These are phyloP conservation scores for Hymenochirus boettgeri DNA, from an alignment of 2,113 vertebrate species.

Conservation along the genomic window DNA sequence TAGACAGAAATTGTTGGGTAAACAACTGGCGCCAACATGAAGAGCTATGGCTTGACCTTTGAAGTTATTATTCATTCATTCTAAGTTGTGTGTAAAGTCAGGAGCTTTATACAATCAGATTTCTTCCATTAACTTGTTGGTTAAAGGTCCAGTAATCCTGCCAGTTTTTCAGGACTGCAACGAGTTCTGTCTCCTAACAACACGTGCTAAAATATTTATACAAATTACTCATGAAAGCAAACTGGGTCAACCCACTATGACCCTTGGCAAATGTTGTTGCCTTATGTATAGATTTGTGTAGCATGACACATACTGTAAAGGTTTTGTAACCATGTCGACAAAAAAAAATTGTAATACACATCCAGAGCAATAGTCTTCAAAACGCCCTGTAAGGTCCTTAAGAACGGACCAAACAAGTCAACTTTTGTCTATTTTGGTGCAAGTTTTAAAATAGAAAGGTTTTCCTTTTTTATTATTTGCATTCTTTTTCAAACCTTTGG, in stretches of 20 bases:
- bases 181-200: slow-evolving; percentile 1
- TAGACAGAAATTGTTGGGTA: slow-evolving; percentile 11
- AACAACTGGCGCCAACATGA: slow-evolving; percentile 12
- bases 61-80: slow-evolving; percentile 28
- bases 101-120: slow-evolving; percentile 3
- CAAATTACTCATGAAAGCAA: slow-evolving; percentile 10
- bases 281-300: not conserved
- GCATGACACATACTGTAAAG: too few species aligned
- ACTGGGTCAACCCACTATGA: slow-evolving; percentile 3
- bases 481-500: slow-evolving; percentile 30
- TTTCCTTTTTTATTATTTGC: slow-evolving; percentile 10
- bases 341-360: too few species aligned
- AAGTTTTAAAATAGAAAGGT: not conserved
- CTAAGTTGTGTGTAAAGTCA: slow-evolving; percentile 18
- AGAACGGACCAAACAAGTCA: too few species aligned
- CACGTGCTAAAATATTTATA: slow-evolving; percentile 27
- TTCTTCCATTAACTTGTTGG: slow-evolving; percentile 11
- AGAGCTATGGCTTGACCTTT: slow-evolving; percentile 17
- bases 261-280: slow-evolving; percentile 11
- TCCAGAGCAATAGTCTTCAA: too few species aligned
- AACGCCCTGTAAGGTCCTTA: too few species aligned
- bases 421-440: too few species aligned
- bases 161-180: not conserved
- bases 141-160: slow-evolving; percentile 23
- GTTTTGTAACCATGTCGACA: too few species aligned